These are phyloP conservation scores for Poecile atricapillus DNA, from an alignment of 2,113 vertebrate genomes.

Conservation along the genomic window DNA sequence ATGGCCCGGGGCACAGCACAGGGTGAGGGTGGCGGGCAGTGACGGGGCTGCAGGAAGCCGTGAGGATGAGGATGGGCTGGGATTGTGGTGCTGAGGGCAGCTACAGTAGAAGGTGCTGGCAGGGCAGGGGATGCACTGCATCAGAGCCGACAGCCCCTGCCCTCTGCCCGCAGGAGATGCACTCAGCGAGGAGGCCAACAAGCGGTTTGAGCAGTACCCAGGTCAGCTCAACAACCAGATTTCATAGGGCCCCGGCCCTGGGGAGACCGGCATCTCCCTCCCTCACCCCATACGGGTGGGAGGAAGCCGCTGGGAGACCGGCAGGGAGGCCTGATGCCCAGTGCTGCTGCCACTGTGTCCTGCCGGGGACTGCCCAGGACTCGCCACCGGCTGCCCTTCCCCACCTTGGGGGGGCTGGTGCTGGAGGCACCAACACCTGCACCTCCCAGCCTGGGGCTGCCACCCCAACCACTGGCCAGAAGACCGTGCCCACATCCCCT, in stretches of 20 bases:
- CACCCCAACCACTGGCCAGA: constrained; percentile 22
- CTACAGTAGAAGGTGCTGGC: neutral
- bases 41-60: neutral
- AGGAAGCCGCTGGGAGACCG: neutral
- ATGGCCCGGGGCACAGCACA: fast-evolving
- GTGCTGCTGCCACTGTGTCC: neutral
- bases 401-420: neutral
- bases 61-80: neutral
- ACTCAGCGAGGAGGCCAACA: constrained; percentile 92
- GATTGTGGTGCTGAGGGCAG: neutral
- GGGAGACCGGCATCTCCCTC: neutral
- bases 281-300: neutral
- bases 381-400: neutral
- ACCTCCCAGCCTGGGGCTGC: neutral
- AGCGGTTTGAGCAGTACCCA: constrained; percentile 90
- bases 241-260: constrained; percentile 62
- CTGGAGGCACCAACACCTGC: neutral
- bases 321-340: neutral
- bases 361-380: neutral
- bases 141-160: fast-evolving
- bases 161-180: constrained; percentile 80
- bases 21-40: neutral
- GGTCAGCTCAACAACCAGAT: constrained; percentile 95
- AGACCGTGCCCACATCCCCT: neutral
- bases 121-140: fast-evolving